These are phyloP conservation scores for Nerophis lumbriciformis DNA, from an alignment of 2,113 vertebrate species.

Conservation along the genomic window DNA sequence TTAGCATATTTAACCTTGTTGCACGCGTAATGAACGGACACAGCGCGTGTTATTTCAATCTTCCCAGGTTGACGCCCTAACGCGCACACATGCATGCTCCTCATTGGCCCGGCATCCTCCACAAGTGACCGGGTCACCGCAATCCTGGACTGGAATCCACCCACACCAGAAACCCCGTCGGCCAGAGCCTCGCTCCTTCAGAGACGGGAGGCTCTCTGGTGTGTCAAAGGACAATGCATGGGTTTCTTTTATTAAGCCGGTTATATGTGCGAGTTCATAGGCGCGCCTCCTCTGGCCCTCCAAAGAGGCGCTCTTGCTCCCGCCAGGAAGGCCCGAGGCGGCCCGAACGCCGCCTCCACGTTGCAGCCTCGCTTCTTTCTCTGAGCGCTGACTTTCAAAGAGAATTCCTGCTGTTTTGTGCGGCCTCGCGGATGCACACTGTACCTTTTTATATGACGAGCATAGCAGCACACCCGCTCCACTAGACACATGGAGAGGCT, in stretches of 20 bases:
- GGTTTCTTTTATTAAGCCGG: conserved; percentile 48
- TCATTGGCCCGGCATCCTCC: conserved; percentile 49
- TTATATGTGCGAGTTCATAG: conserved; percentile 54
- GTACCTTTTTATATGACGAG: conserved; percentile 14
- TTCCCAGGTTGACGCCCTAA: conserved; percentile 4
- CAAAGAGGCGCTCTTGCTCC: conserved; percentile 49
- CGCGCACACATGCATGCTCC: conserved; percentile 16
- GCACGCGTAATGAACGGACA: conserved; percentile 4
- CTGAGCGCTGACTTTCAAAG: conserved; percentile 55
- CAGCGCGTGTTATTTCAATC: conserved; percentile 16
- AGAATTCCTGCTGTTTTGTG: conserved; percentile 61
- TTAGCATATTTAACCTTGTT: conserved; percentile 22
- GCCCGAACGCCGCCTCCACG: conserved; percentile 40
- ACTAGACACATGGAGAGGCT: neutral
- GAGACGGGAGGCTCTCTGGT: conserved; percentile 25
- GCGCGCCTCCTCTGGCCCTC: conserved; percentile 56
- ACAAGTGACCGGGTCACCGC: conserved; percentile 48
- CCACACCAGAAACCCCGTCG: conserved; percentile 39
- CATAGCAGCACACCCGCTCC: conserved; percentile 20
- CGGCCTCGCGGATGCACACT: conserved; percentile 40
- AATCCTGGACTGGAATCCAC: conserved; percentile 34
- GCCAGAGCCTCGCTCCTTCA: conserved; percentile 32
- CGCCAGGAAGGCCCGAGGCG: conserved; percentile 42
- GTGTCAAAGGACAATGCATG: conserved; percentile 57
- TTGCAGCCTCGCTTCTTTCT: conserved; percentile 9